Evolutionary conservation across 2,113 vertebrate species (phyloP).

Genomic region (mouse (Mus musculus)): GRCm39 chr6:9131501-9132000

Average conservation of each 20-base stretch:
- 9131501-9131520: neutral
- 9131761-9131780: neutral
- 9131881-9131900: neutral
- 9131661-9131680: neutral
- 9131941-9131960: neutral
- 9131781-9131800: neutral
- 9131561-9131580: neutral
- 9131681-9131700: neutral
- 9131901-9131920: neutral
- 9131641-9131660: neutral
- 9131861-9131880: neutral
- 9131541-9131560: slow-evolving; percentile 28
- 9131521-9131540: slow-evolving; percentile 13
- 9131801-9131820: no score
- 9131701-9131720: neutral
- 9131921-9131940: neutral
- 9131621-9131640: neutral
- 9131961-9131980: neutral
- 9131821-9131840: no score
- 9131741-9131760: neutral
- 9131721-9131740: slow-evolving; percentile 3
- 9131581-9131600: slow-evolving; percentile 24
- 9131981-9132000: neutral
- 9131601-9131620: neutral
- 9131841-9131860: neutral